Evolutionary conservation across 2,888 invertebrate species (phyloP).

Genomic region (Papilio gigon): DNA sequence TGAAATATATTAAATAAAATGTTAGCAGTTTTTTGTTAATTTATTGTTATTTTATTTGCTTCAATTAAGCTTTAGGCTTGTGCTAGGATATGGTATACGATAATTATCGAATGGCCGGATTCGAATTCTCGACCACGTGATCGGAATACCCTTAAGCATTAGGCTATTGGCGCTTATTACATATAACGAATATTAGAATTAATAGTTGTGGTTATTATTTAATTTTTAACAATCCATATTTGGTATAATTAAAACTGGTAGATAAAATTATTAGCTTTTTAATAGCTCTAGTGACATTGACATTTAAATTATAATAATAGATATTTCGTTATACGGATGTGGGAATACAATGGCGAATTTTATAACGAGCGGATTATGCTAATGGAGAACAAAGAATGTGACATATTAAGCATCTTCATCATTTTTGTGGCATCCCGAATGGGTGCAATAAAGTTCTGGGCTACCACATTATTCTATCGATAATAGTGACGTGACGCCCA

Average conservation of each 20-base stretch:
- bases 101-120: no score
- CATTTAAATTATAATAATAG: slow-evolving; percentile 39
- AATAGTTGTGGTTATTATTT: background rate
- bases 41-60: no score
- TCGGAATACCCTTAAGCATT: no score
- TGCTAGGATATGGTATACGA: no score
- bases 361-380: slow-evolving; percentile 42
- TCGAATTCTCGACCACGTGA: no score
- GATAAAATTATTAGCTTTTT: slow-evolving; percentile 19
- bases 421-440: slow-evolving; percentile 69
- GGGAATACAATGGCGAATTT: slow-evolving; percentile 39
- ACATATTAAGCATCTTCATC: slow-evolving; percentile 65
- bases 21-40: no score
- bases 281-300: slow-evolving; percentile 38
- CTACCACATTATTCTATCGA: slow-evolving; percentile 78
- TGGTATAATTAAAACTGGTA: slow-evolving; percentile 38
- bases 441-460: slow-evolving; percentile 71
- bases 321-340: slow-evolving; percentile 40
- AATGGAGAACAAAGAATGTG: slow-evolving; percentile 57
- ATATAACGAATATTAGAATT: no score
- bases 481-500: slow-evolving; percentile 75
- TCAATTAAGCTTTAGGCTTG: no score
- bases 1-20: no score
- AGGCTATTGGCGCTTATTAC: no score
- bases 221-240: slow-evolving; percentile 10